Evolutionary conservation across 2,113 vertebrate genomes (phyloP).

Genomic region (Polyodon spathula): DNA sequence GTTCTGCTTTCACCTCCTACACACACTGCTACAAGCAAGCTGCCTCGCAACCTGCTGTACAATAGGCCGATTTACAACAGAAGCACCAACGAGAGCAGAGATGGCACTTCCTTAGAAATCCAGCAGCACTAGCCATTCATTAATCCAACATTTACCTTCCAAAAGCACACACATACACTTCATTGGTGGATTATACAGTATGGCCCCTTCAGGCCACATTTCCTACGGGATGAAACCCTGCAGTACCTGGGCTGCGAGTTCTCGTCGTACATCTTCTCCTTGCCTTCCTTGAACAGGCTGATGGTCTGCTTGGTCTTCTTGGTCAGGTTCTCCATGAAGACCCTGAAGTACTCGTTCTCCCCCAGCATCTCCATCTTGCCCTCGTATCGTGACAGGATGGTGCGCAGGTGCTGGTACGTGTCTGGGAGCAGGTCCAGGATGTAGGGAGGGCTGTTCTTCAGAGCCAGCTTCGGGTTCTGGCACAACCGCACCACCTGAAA

Average conservation of each 20-base stretch:
- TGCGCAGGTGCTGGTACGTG: slow-evolving; percentile 93
- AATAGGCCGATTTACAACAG: not conserved
- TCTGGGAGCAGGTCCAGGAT: slow-evolving; percentile 95
- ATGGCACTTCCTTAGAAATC: no score
- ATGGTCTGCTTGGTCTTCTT: slow-evolving; percentile 98
- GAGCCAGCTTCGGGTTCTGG: slow-evolving; percentile 89
- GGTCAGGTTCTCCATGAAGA: slow-evolving; percentile 96
- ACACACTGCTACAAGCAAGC: not conserved
- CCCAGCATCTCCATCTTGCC: slow-evolving; percentile 96
- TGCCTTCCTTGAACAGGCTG: slow-evolving; percentile 96
- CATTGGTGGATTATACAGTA: no score
- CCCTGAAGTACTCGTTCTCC: slow-evolving; percentile 93
- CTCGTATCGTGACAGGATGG: slow-evolving; percentile 87
- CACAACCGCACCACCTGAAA: slow-evolving; percentile 89
- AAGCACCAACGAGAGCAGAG: no score
- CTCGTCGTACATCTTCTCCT: slow-evolving; percentile 96
- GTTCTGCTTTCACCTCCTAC: slow-evolving; percentile 26
- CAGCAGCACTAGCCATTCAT: no score
- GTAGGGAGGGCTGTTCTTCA: slow-evolving; percentile 98
- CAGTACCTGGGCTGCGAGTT: slow-evolving; percentile 87
- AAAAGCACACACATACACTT: not conserved
- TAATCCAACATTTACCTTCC: no score
- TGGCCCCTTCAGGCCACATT: no score
- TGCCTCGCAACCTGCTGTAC: not conserved
- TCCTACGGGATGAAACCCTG: no score